Evolutionary conservation across 2,888 invertebrate genomes (phyloP).

Genomic region (Acleris cristana): DNA sequence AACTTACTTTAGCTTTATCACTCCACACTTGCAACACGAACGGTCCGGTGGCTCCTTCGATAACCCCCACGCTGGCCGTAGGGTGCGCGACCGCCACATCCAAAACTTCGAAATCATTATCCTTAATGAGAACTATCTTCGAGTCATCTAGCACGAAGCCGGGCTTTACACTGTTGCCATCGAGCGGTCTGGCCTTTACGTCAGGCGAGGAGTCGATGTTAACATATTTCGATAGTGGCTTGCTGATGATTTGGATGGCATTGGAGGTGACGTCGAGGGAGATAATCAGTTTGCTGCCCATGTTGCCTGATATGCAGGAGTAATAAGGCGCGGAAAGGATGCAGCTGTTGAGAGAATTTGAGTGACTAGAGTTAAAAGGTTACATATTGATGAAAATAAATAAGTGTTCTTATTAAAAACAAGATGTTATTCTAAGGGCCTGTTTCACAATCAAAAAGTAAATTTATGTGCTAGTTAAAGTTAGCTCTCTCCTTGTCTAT

Average conservation of each 20-base stretch:
- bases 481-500: too few species aligned
- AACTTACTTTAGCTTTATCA: constrained; percentile 57
- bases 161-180: constrained; percentile 61
- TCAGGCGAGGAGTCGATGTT: constrained; percentile 46
- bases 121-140: constrained; percentile 65
- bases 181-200: constrained; percentile 57
- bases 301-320: constrained; percentile 84
- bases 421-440: too few species aligned
- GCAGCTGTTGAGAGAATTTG: constrained; percentile 77
- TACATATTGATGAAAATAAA: not conserved
- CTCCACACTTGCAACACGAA: constrained; percentile 67
- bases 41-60: constrained; percentile 61
- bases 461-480: too few species aligned
- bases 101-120: constrained; percentile 60
- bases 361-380: not conserved
- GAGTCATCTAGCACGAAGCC: constrained; percentile 70
- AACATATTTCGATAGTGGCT: constrained; percentile 68
- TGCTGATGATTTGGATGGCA: constrained; percentile 75
- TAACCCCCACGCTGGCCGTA: constrained; percentile 62
- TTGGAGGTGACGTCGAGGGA: constrained; percentile 85
- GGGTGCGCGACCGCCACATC: constrained; percentile 54
- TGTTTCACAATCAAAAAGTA: too few species aligned
- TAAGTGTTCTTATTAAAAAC: not conserved
- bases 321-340: constrained; percentile 85
- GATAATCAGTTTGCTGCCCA: constrained; percentile 79